A percentile compares a stretch with the other conserved stretches of the same genome.
Evolutionary conservation across 2,113 vertebrate species (phyloP).

Genomic region (Odontesthes bonariensis): DNA sequence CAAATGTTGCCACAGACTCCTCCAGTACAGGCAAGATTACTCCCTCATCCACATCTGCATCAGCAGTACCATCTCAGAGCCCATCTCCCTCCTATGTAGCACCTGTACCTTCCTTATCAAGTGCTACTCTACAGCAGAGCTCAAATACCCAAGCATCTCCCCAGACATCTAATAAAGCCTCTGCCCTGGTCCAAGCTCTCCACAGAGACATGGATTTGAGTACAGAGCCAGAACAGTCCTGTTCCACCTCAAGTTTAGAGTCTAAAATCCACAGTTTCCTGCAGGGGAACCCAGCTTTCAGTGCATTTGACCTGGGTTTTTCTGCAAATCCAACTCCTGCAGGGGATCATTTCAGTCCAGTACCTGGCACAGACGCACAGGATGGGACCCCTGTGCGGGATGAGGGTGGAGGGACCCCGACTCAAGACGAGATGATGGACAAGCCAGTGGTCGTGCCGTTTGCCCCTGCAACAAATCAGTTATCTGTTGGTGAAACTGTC

Average conservation of each 20-base stretch:
- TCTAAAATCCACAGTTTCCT: slow-evolving; percentile 96
- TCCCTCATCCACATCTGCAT: slow-evolving; percentile 43
- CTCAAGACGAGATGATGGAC: slow-evolving; percentile 97
- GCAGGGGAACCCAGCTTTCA: slow-evolving; percentile 91
- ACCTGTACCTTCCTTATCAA: slow-evolving; percentile 36
- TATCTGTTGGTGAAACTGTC: slow-evolving; percentile 25
- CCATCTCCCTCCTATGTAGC: slow-evolving; percentile 37
- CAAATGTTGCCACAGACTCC: slow-evolving; percentile 44
- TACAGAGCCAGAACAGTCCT: slow-evolving; percentile 57
- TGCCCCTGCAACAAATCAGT: slow-evolving; percentile 15
- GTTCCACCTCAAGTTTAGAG: slow-evolving; percentile 86
- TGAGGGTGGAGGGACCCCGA: slow-evolving; percentile 93
- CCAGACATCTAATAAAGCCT: slow-evolving; percentile 41
- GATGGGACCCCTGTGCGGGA: slow-evolving; percentile 94
- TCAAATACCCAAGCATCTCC: slow-evolving; percentile 26
- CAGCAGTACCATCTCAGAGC: slow-evolving; percentile 53
- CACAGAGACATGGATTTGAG: slow-evolving; percentile 62
- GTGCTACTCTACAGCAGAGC: slow-evolving; percentile 22
- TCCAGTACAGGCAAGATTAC: slow-evolving; percentile 56
- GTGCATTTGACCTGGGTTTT: slow-evolving; percentile 89
- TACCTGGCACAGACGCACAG: slow-evolving; percentile 84
- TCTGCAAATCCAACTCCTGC: slow-evolving; percentile 77
- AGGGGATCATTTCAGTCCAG: slow-evolving; percentile 60
- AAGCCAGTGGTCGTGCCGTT: slow-evolving; percentile 80
- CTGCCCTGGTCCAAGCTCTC: slow-evolving; percentile 60